Evolutionary conservation across 2,888 invertebrate species (phyloP), one percentile per base, ranked within the genome.

Genomic region (Ectemnius cavifrons): DNA sequence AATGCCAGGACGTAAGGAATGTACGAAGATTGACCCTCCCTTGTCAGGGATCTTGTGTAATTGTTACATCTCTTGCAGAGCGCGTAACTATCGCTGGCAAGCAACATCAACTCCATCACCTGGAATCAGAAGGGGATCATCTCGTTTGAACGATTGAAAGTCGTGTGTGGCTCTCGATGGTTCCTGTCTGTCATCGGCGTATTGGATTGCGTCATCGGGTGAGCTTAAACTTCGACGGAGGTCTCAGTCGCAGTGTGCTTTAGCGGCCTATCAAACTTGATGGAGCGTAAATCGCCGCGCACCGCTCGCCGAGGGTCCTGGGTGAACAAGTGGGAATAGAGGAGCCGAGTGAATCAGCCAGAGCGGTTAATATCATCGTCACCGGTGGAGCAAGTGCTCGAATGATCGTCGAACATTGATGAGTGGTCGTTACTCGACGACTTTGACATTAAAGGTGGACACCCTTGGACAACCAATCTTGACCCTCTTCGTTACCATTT

Each of bases 221-320:
- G 73, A 80, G 63, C 72, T 75, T 63, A 74, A 80, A 63, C 71
- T 78, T 75, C 63, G 75, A 73, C 71, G 75, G 77, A 77, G 82
- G 72, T 79, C 75, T 81, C 77, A 71, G 81, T 67, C 60, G 37
- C 37, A 66, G 66, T 20, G 69, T 61, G 63, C 62, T 67, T 82
- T 80, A 69, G 82, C 67, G 80, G 75, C 70, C 80, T 60, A 82
- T 82, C 80, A 82, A 82, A 80, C 67, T 73, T 74, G 78, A 78
- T 82, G 71, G 83, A 73, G 79, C 73, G 73, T 82, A 80, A 83
- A 83, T 81, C 79, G 73, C 75, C 73, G 73, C 80, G 79, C 79
- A 83, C 79, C 79, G 73, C 63, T 63, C 70, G 65, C 64, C 66
- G 83, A 80, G 82, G 83, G 82, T 83, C 75, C 78, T 73, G 37